A percentile compares a stretch with the other conserved stretches of the same genome.
These are phyloP conservation scores for Bellardia bayeri DNA, from an alignment of 2,888 invertebrate species.

Conservation along the genomic window DNA sequence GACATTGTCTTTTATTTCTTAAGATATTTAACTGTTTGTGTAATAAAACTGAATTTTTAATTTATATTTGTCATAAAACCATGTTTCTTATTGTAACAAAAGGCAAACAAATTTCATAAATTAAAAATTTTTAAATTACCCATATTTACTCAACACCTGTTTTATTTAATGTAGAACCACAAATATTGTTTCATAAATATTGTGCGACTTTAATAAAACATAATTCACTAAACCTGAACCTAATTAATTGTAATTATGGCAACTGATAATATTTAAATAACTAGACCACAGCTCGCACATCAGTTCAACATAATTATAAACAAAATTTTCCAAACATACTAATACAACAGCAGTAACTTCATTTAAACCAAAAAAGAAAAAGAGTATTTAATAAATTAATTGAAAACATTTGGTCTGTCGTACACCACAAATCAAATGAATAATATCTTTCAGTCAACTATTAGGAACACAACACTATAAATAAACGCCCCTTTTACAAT, in stretches of 20 bases:
- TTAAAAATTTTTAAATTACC: slow-evolving; percentile 9
- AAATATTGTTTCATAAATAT: background rate
- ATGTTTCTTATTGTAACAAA: slow-evolving; percentile 9
- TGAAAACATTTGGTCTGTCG: slow-evolving; percentile 54
- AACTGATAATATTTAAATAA: slow-evolving; percentile 32
- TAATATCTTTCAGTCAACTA: slow-evolving; percentile 41
- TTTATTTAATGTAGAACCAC: background rate
- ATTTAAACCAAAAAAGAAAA: background rate
- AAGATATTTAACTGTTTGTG: background rate
- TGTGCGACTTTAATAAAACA: background rate
- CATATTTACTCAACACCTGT: slow-evolving; percentile 34
- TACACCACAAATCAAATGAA: slow-evolving; percentile 40
- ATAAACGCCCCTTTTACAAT: slow-evolving; percentile 6
- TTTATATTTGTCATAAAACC: background rate
- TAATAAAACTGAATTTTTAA: background rate
- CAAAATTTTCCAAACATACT: background rate
- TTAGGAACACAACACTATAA: too few relatives aligned
- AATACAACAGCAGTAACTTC: background rate
- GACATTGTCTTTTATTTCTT: too few relatives aligned
- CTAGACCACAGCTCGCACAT: background rate
- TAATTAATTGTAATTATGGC: slow-evolving; percentile 49
- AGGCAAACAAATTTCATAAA: background rate
- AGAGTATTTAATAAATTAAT: slow-evolving; percentile 35
- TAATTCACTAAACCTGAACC: background rate
- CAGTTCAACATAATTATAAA: background rate